Evolutionary conservation across 2,113 vertebrate species (phyloP).

Genomic region (Campylomormyrus tamandua): DNA sequence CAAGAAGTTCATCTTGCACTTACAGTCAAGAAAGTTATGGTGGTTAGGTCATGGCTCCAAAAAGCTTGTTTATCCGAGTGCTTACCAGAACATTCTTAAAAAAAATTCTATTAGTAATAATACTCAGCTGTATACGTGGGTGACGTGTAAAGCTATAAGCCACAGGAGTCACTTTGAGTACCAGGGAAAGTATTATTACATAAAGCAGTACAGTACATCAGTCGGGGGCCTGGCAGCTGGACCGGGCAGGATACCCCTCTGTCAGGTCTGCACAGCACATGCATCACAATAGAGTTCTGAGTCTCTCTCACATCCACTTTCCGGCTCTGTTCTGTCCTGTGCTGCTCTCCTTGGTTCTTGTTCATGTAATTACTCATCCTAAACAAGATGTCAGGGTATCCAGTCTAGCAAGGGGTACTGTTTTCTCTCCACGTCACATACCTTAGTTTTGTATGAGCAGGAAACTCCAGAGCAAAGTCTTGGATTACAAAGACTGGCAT

Average conservation of each 20-base stretch:
- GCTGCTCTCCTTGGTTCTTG: neutral
- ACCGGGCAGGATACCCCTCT: neutral
- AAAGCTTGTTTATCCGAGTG: neutral
- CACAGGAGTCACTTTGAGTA: neutral
- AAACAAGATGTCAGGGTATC: conserved; percentile 20
- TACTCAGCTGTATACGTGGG: conserved; percentile 12
- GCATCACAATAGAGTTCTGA: neutral
- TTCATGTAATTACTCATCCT: conserved; percentile 2
- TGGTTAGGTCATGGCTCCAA: neutral
- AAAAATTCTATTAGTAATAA: neutral
- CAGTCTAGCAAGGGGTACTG: neutral
- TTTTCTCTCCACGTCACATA: neutral
- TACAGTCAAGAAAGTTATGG: neutral
- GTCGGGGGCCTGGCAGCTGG: neutral
- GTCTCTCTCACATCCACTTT: neutral
- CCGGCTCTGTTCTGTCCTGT: neutral
- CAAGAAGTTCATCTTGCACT: neutral
- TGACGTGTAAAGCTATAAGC: neutral
- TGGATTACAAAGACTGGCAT: conserved; percentile 39
- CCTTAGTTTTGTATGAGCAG: neutral
- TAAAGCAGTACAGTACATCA: neutral
- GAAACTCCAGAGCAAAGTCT: conserved; percentile 24
- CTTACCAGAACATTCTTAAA: neutral
- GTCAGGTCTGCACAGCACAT: neutral
- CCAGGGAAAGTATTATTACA: neutral